A percentile compares a stretch with the other conserved stretches of the same genome.
These are phyloP conservation scores for Ferrisia virgata DNA, from an alignment of 2,888 invertebrate genomes.

Conservation along the genomic window DNA sequence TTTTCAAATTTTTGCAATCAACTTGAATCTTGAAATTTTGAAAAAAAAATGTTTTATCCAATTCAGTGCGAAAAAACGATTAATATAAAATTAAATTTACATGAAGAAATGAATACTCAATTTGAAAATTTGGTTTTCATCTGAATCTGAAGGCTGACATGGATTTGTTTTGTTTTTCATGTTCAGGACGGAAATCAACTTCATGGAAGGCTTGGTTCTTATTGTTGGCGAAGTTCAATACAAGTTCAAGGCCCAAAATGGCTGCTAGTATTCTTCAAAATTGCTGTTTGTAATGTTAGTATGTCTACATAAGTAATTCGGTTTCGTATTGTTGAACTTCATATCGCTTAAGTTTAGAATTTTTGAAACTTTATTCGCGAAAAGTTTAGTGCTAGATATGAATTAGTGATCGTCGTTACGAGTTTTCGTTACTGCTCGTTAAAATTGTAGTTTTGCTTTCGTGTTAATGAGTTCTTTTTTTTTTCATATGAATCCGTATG, in stretches of 20 bases:
- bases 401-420: background rate
- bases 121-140: background rate
- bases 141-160: background rate
- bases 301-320: constrained; percentile 36
- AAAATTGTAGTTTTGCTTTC: background rate
- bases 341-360: constrained; percentile 19
- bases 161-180: background rate
- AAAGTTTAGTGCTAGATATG: constrained; percentile 21
- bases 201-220: background rate
- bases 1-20: background rate
- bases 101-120: background rate
- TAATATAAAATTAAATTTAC: background rate
- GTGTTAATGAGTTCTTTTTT: constrained; percentile 15
- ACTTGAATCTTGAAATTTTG: background rate
- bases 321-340: constrained; percentile 31
- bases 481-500: background rate
- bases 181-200: background rate
- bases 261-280: constrained; percentile 42
- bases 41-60: background rate
- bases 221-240: constrained; percentile 41
- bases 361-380: constrained; percentile 7
- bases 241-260: constrained; percentile 44
- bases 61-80: background rate
- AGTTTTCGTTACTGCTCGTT: background rate
- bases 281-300: constrained; percentile 32